Percentiles rank a stretch among this genome's conserved stretches.
Evolutionary conservation across 1,140 invertebrate genomes (phyloP).

Genomic region (Hyphantria cunea): DNA sequence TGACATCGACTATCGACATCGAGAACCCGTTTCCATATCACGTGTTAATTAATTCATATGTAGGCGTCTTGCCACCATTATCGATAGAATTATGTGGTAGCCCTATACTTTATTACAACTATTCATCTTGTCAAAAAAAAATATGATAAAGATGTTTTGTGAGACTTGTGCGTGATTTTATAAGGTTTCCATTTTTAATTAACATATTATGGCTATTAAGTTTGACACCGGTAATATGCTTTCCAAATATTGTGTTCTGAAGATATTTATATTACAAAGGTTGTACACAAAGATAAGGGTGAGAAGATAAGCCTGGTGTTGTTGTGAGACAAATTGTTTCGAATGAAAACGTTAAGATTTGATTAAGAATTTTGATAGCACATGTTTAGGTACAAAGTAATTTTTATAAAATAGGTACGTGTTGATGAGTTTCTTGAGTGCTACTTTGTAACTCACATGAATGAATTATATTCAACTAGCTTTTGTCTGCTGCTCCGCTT

Average conservation of each 20-base stretch:
- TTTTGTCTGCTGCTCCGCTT: no score
- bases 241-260: conserved; percentile 29
- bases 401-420: no score
- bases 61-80: conserved; percentile 70
- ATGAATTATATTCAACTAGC: not conserved
- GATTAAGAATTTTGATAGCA: no score
- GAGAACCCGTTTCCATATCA: conserved; percentile 64
- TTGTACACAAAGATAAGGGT: no score
- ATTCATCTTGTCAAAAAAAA: conserved; percentile 44
- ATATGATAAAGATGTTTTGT: conserved; percentile 50
- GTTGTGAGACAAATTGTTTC: not conserved
- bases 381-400: no score
- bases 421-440: no score
- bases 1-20: conserved; percentile 52
- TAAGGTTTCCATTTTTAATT: conserved; percentile 41
- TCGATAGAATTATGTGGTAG: conserved; percentile 71
- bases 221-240: conserved; percentile 17
- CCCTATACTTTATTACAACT: conserved; percentile 63
- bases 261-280: conserved; percentile 12
- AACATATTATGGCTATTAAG: conserved; percentile 37
- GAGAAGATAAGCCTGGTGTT: not conserved
- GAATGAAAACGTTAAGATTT: no score
- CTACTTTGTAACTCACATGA: no score
- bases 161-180: conserved; percentile 38
- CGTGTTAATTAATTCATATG: conserved; percentile 76